A percentile compares a stretch with the other conserved stretches of the same genome.
Conservation (phyloP, 1,140 invertebrate species). For the Listronotus oregonensis region DNA sequence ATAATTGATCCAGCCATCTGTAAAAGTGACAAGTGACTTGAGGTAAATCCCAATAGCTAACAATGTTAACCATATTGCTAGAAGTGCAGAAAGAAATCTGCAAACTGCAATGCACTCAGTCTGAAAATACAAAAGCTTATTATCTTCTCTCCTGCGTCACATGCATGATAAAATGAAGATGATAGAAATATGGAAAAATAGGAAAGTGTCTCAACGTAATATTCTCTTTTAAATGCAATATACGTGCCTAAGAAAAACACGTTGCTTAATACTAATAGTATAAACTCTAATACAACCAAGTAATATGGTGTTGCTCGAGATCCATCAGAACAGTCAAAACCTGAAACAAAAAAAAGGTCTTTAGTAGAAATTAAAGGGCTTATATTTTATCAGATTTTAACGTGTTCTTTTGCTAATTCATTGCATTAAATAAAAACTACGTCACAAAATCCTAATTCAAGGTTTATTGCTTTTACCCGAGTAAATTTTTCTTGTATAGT, state of each 20-base stretch:
- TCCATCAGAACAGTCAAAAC: slow-evolving; percentile 86
- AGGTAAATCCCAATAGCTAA: slow-evolving; percentile 81
- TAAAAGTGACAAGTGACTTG: slow-evolving; percentile 69
- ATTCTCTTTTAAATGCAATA: slow-evolving; percentile 73
- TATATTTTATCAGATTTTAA: too few species aligned
- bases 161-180: slow-evolving; percentile 84
- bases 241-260: slow-evolving; percentile 82
- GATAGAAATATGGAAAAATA: slow-evolving; percentile 87
- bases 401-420: too few species aligned
- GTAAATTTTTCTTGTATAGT: too few species aligned
- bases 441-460: too few species aligned
- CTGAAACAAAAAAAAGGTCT: slow-evolving; percentile 56
- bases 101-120: slow-evolving; percentile 81
- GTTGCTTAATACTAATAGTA: slow-evolving; percentile 86
- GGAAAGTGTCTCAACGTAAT: slow-evolving; percentile 81
- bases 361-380: too few species aligned
- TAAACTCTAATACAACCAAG: slow-evolving; percentile 69
- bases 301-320: slow-evolving; percentile 70
- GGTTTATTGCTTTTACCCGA: too few species aligned
- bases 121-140: slow-evolving; percentile 70
- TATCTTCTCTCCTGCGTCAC: slow-evolving; percentile 71
- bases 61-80: slow-evolving; percentile 90
- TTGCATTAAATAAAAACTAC: too few species aligned
- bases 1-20: slow-evolving; percentile 81
- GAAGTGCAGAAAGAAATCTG: slow-evolving; percentile 89